Conservation (phyloP, 2,113 vertebrate genomes). For the Colius striatus region DNA sequence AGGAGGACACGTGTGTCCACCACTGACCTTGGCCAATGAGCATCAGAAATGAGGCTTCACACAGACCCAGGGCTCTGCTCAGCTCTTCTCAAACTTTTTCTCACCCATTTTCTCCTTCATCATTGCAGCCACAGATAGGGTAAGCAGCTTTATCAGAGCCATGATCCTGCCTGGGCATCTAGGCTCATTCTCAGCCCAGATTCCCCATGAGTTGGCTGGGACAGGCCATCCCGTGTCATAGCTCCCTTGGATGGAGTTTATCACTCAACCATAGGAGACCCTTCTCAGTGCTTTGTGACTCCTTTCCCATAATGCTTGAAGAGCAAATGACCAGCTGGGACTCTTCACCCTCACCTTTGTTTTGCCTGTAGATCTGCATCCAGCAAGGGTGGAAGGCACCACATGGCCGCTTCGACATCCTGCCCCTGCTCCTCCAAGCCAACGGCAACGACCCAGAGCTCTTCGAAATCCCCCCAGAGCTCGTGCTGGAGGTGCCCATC, state of each 20-base stretch:
- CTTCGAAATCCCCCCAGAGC: conserved; percentile 93
- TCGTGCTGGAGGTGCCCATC: conserved; percentile 94
- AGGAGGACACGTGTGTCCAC: neutral
- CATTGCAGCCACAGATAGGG: neutral
- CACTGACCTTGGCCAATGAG: neutral
- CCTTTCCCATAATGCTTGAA: neutral
- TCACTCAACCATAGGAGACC: fast-evolving
- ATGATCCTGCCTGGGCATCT: neutral
- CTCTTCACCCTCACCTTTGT: neutral
- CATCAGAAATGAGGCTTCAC: neutral
- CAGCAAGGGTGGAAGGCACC: conserved; percentile 97
- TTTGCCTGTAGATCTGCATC: conserved; percentile 86
- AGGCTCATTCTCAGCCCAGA: neutral
- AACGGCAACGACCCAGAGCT: conserved; percentile 94
- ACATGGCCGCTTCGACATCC: conserved; percentile 88
- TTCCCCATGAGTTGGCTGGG: neutral
- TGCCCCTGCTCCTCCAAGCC: conserved; percentile 95
- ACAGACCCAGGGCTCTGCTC: neutral
- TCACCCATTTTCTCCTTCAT: neutral
- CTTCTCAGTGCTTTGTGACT: fast-evolving
- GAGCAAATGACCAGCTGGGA: neutral
- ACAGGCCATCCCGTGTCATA: fast-evolving
- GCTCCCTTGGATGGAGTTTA: neutral
- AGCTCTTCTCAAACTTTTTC: neutral
- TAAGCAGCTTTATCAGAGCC: neutral